These are phyloP conservation scores for Morphnarchus princeps DNA, from an alignment of 2,113 vertebrate genomes.

Conservation along the genomic window DNA sequence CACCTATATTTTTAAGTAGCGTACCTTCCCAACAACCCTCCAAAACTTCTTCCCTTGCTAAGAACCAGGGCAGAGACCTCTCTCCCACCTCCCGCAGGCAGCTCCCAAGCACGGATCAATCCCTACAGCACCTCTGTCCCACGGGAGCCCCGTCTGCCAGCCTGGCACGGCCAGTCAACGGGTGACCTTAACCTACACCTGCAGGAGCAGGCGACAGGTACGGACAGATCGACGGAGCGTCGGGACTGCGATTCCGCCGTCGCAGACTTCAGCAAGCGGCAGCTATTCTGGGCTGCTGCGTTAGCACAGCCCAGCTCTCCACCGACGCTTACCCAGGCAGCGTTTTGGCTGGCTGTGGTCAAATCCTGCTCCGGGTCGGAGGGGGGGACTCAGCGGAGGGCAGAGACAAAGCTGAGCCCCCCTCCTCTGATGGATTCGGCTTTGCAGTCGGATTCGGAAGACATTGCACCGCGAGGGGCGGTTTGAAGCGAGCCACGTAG, in stretches of 20 bases:
- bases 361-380: not conserved
- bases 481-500: not conserved
- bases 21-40: not conserved
- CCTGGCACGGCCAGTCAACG: fast-evolving
- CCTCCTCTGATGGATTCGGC: fast-evolving
- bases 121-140: not conserved
- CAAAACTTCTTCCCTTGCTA: fast-evolving
- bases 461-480: fast-evolving
- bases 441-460: not conserved
- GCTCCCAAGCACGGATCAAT: not conserved
- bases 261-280: not conserved
- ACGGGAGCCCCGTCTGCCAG: not conserved
- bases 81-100: not conserved
- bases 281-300: fast-evolving
- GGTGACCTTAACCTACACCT: fast-evolving
- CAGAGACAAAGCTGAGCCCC: not conserved
- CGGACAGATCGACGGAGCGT: fast-evolving
- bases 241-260: fast-evolving
- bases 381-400: fast-evolving
- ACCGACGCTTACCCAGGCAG: not conserved
- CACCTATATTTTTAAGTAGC: too few relatives aligned
- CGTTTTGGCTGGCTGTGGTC: not conserved
- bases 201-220: fast-evolving
- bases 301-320: not conserved
- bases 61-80: not conserved